Evolutionary conservation across 2,113 vertebrate genomes (phyloP), one percentile per base, ranked within the genome.

Genomic region (Xenopus laevis): DNA sequence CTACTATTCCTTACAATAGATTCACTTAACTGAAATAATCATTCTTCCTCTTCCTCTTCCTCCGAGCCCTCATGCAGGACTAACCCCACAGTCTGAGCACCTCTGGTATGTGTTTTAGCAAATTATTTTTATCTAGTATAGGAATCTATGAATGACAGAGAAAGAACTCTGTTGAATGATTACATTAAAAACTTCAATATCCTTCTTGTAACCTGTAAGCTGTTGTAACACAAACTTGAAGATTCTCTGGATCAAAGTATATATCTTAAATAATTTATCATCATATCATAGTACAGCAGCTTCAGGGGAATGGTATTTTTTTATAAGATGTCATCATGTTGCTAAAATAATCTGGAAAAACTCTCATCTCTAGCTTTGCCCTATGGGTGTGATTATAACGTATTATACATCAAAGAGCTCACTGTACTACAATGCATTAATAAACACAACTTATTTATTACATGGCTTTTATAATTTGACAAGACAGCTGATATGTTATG

Each of bases 261-360:
- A 80, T 66, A 20, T 83, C 83, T 87, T 86, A 81, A 90, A 87
- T 86, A 85, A 90, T 80, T 84, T 83, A 86, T 86, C 84, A 79
- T 83, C 83, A 89, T 86, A 83, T 83, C 83, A 79, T 80, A 82
- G 82, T 80, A 78, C 76, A 78, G 67, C 63, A 80, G 69, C 82
- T 85, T 79, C 68, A 55, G 83, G 82, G 72, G 83, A 80, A 50
- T 77, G 77, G 78, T 81, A 40, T 40, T 40, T 27, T 67, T 80
- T 83, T 79, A 75, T 61, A 81, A 81, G 84, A 84, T 83, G 73
- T 78, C 81, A 85, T 84, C 81, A 12, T 72, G 79, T 71, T 79
- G 55, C 80, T 78, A 44, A 81, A 82, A 82, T 83, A 82, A 63
- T 86, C 60, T 68, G 44, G 21, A 78, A 85, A 66, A 64, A 79